Evolutionary conservation across 1,140 invertebrate genomes (phyloP).

Genomic region (Holcopasites calliopsidis): DNA sequence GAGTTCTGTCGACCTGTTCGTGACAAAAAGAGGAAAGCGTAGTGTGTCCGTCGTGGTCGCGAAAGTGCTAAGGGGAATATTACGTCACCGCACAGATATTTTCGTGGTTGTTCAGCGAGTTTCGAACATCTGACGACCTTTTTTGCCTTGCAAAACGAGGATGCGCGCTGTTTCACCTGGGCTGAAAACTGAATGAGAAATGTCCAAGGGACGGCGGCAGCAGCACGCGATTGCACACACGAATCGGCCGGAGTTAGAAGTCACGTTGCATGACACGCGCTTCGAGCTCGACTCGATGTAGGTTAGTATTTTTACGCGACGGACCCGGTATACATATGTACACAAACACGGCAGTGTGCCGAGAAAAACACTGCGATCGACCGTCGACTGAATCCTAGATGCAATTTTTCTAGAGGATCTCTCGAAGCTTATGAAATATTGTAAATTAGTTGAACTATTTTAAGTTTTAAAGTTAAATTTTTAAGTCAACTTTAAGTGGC

Average conservation of each 20-base stretch:
- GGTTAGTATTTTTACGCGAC: conserved; percentile 70
- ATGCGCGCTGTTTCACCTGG: background rate
- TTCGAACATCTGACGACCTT: background rate
- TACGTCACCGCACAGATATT: conserved; percentile 8
- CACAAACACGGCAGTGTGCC: conserved; percentile 6
- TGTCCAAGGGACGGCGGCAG: background rate
- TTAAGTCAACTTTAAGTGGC: too few species aligned
- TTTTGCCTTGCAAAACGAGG: background rate
- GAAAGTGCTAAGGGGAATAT: conserved; percentile 21
- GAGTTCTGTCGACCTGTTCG: background rate
- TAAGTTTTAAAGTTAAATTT: too few species aligned
- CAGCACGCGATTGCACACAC: conserved; percentile 22
- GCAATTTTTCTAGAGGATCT: background rate
- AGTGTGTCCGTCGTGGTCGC: background rate
- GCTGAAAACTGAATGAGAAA: background rate
- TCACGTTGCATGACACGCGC: conserved; percentile 78
- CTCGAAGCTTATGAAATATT: background rate
- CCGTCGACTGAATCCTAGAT: background rate
- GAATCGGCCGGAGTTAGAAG: conserved; percentile 58
- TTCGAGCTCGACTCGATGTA: conserved; percentile 66
- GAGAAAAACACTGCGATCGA: conserved; percentile 24
- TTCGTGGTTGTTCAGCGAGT: background rate
- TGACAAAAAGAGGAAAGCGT: background rate
- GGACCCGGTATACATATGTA: conserved; percentile 51
- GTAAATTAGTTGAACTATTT: too few species aligned